phyloP scores from a whole-genome alignment of 2,113 vertebrate genomes.

The Nibea albiflora region DNA sequence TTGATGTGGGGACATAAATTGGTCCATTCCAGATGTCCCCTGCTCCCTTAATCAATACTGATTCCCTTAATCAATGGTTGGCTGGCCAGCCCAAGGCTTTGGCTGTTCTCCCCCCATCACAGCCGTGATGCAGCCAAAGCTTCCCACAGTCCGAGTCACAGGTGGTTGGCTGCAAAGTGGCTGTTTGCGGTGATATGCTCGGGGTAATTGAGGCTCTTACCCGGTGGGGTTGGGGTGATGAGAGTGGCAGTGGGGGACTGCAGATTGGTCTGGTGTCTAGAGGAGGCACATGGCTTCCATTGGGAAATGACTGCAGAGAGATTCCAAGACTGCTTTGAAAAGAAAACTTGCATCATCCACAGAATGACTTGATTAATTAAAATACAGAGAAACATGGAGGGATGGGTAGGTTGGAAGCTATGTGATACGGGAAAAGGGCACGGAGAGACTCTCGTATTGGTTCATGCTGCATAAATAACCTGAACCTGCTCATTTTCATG shows the following conservation, averaged over 20 bases:
- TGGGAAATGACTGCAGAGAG: constrained; percentile 55
- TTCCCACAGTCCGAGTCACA: constrained; percentile 74
- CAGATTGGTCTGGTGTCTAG: constrained; percentile 62
- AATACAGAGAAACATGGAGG: constrained; percentile 6
- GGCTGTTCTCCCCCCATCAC: constrained; percentile 52
- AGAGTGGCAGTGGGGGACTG: constrained; percentile 32
- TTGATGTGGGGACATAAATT: constrained; percentile 81
- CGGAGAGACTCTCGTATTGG: constrained; percentile 13
- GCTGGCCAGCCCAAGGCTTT: constrained; percentile 58
- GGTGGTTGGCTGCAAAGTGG: constrained; percentile 80
- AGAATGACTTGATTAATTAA: constrained; percentile 30
- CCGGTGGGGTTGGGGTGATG: constrained; percentile 40
- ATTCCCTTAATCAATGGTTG: constrained; percentile 81
- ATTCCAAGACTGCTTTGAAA: constrained; percentile 54
- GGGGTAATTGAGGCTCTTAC: constrained; percentile 77
- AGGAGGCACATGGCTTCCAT: constrained; percentile 44
- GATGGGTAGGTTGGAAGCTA: not conserved
- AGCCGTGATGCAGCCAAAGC: constrained; percentile 41
- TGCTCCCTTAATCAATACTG: constrained; percentile 81
- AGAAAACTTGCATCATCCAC: constrained; percentile 50
- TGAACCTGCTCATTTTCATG: constrained; percentile 65
- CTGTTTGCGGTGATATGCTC: constrained; percentile 76
- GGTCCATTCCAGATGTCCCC: constrained; percentile 81
- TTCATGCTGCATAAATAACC: constrained; percentile 42
- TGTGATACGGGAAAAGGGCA: not conserved